Conservation (phyloP, 2,888 invertebrate species). For the Parnassius apollo region DNA sequence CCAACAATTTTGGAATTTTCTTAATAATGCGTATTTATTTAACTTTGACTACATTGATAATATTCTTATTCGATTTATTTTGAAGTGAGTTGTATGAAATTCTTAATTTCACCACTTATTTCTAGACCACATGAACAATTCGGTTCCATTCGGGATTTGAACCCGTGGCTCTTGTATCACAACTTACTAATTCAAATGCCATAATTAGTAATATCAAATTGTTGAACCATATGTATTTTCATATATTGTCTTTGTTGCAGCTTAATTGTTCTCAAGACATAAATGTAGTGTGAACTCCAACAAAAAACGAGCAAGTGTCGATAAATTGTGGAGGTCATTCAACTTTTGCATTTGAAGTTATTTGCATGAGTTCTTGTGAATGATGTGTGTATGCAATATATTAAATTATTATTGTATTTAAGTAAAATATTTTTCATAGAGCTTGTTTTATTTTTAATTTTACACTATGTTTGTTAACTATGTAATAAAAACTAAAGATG, state of each 20-base stretch:
- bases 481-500: too few species aligned
- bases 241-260: slow-evolving; percentile 38
- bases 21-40: too few species aligned
- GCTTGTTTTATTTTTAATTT: slow-evolving; percentile 17
- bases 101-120: too few species aligned
- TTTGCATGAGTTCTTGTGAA: slow-evolving; percentile 38
- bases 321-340: slow-evolving; percentile 17
- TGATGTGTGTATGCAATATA: slow-evolving; percentile 54
- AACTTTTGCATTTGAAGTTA: slow-evolving; percentile 31
- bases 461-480: background rate
- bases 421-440: slow-evolving; percentile 49
- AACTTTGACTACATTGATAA: too few species aligned
- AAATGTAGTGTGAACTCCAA: slow-evolving; percentile 31
- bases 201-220: slow-evolving; percentile 3
- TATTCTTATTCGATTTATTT: too few species aligned
- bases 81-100: too few species aligned
- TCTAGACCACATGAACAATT: too few species aligned
- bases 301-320: slow-evolving; percentile 21
- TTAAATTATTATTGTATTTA: slow-evolving; percentile 65
- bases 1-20: too few species aligned
- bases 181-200: too few species aligned
- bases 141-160: too few species aligned
- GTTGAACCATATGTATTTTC: slow-evolving; percentile 12
- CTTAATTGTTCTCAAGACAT: slow-evolving; percentile 25
- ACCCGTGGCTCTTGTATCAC: too few species aligned